Evolutionary conservation across 2,113 vertebrate species (phyloP).

Genomic region (Amphiprion ocellaris): DNA sequence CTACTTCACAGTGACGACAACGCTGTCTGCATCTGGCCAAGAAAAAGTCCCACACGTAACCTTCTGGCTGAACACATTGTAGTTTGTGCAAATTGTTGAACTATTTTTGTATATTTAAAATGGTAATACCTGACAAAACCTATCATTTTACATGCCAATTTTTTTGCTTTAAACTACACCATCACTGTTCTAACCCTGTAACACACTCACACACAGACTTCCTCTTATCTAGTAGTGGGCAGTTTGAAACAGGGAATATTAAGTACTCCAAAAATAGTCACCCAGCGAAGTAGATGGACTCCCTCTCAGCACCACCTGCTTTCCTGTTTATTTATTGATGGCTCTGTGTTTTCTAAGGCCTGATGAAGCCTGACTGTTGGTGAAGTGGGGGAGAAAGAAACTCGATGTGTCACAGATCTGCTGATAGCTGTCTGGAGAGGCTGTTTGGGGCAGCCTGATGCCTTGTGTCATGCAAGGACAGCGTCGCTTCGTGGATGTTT

Average conservation of each 20-base stretch:
- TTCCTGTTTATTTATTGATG: slow-evolving; percentile 80
- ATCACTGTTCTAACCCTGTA: slow-evolving; percentile 8
- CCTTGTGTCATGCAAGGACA: slow-evolving; percentile 19
- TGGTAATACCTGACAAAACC: too few relatives aligned
- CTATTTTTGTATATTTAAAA: too few relatives aligned
- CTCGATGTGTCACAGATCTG: slow-evolving; percentile 43
- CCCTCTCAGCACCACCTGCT: slow-evolving; percentile 52
- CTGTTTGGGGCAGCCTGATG: slow-evolving; percentile 29
- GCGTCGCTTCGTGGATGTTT: slow-evolving; percentile 16
- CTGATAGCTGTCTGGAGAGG: slow-evolving; percentile 33
- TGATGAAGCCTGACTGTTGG: slow-evolving; percentile 49
- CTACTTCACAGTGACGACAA: neutral
- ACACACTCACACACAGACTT: slow-evolving; percentile 35
- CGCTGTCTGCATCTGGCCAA: too few relatives aligned
- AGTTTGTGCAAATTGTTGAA: too few relatives aligned
- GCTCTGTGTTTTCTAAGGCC: slow-evolving; percentile 58
- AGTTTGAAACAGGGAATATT: slow-evolving; percentile 54
- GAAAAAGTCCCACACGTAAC: too few relatives aligned
- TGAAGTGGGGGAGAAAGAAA: slow-evolving; percentile 19
- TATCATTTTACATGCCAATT: rapidly evolving
- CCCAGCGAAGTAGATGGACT: slow-evolving; percentile 62
- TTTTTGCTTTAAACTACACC: neutral
- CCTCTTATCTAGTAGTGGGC: slow-evolving; percentile 45
- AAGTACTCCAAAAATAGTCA: slow-evolving; percentile 71
- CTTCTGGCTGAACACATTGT: too few relatives aligned